Evolutionary conservation across 2,113 vertebrate species (phyloP).

Genomic region (Sceloporus tristichus): DNA sequence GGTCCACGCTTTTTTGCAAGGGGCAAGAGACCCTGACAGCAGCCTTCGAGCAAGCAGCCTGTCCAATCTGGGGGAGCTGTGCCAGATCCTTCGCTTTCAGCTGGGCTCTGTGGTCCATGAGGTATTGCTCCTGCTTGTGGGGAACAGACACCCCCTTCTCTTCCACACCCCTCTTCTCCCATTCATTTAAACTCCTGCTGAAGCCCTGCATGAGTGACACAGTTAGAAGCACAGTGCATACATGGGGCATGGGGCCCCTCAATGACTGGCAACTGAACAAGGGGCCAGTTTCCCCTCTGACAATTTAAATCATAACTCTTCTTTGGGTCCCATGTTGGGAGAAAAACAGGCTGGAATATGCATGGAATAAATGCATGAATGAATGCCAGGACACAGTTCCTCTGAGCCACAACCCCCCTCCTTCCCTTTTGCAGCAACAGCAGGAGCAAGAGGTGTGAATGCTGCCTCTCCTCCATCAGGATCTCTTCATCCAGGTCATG

Average conservation of each 20-base stretch:
- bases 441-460: background rate
- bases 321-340: too few species aligned
- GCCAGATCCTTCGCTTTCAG: constrained; percentile 87
- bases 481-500: too few species aligned
- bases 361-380: too few species aligned
- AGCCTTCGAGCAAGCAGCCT: constrained; percentile 90
- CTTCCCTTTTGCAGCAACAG: background rate
- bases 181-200: background rate
- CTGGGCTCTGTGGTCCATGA: constrained; percentile 89
- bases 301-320: too few species aligned
- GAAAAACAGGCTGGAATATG: too few species aligned
- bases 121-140: constrained; percentile 73
- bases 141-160: background rate
- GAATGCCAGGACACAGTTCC: too few species aligned
- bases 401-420: too few species aligned
- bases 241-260: too few species aligned
- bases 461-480: background rate
- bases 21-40: constrained; percentile 81
- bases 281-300: too few species aligned
- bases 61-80: constrained; percentile 94
- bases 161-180: background rate
- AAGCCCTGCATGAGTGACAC: background rate
- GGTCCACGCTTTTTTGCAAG: constrained; percentile 86
- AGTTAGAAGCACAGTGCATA: too few species aligned
- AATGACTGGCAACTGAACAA: too few species aligned